Base-by-base conservation (phyloP, 2,888 invertebrate genomes). In the Ceriagrion tenellum region DNA sequence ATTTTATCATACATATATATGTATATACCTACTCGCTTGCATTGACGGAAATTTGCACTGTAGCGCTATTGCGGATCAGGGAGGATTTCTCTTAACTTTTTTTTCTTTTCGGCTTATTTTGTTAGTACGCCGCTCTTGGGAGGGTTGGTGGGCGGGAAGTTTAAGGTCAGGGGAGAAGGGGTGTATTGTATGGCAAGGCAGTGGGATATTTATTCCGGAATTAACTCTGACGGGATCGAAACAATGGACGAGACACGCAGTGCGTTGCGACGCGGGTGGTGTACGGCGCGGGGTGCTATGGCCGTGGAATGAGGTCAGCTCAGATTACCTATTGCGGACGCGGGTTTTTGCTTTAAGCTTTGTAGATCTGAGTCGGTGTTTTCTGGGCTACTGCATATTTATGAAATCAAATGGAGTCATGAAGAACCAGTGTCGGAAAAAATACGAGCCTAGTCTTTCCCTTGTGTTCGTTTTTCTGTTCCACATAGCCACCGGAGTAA, bases 41-140 rank as follows among this genome's bases (percentile, higher is more conserved):
- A 74, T 93, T 47, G 93, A 47, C 93, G 69, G 69, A 93, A 69
- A 93, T 93, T 93, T 93, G 63, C 93, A 93, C 93, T n/a, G 69
- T 93, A 69, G 47, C 47, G 69, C 93, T n/a, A 59, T 47, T 63
- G 69, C 69, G 40, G 69, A 40, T 47, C 23, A 69, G 74, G 26
- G 35, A n/a, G 55, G 89, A 89, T 55, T 55, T 55, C 26, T 55
- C 35, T 89, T 47, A 23, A 35, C 30, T 88, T 88, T 40, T 26
- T 88, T 88, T 40, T 88, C 6, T 26, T 20, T n/a, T 20, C 69
- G 81, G 81, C 30, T 81, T 81, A 81, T 81, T 81, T 81, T 81
- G 35, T 59, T 59, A 59, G 59, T 16, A 59, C 59, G 59, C 13
- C 59, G 59, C 59, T 20, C 59, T 47, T 47, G 47, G n/a, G 59